Evolutionary conservation across 2,888 invertebrate species (phyloP).

Genomic region (Podotricha telesiphe): DNA sequence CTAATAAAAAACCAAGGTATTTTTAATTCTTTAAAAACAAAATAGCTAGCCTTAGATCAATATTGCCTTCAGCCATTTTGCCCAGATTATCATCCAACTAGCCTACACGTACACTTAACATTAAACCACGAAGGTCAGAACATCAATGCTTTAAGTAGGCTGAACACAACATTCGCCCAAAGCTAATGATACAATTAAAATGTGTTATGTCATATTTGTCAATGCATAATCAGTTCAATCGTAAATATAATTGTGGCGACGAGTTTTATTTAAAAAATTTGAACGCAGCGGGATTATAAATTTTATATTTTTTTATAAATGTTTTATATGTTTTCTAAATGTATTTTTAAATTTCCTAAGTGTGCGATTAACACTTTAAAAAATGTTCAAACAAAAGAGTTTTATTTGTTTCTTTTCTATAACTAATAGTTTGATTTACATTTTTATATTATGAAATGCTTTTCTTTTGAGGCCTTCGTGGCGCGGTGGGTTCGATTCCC

Average conservation of each 20-base stretch:
- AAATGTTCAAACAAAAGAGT: too few species aligned
- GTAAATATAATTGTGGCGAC: not conserved
- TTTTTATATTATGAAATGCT: too few species aligned
- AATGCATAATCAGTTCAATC: not conserved
- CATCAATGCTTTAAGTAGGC: constrained; percentile 58
- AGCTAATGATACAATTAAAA: constrained; percentile 50
- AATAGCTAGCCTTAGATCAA: constrained; percentile 20
- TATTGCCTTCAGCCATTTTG: constrained; percentile 33
- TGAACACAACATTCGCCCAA: constrained; percentile 49
- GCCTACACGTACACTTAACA: constrained; percentile 53
- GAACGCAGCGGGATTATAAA: too few species aligned
- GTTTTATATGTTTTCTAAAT: too few species aligned
- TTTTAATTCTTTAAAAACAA: not conserved
- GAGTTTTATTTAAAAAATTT: not conserved
- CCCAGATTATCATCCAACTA: constrained; percentile 30
- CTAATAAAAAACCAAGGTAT: constrained; percentile 11
- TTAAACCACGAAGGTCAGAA: constrained; percentile 60
- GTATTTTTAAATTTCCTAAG: too few species aligned
- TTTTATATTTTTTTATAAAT: too few species aligned
- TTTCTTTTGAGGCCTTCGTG: too few species aligned
- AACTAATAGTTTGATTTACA: too few species aligned
- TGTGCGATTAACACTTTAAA: too few species aligned
- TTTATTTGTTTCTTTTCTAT: too few species aligned
- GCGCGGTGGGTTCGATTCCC: too few species aligned
- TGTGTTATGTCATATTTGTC: constrained; percentile 7